A percentile compares a stretch with the other conserved stretches of the same genome.
Conservation (phyloP, 2,113 vertebrate genomes). For the Neodon shergylaensis region DNA sequence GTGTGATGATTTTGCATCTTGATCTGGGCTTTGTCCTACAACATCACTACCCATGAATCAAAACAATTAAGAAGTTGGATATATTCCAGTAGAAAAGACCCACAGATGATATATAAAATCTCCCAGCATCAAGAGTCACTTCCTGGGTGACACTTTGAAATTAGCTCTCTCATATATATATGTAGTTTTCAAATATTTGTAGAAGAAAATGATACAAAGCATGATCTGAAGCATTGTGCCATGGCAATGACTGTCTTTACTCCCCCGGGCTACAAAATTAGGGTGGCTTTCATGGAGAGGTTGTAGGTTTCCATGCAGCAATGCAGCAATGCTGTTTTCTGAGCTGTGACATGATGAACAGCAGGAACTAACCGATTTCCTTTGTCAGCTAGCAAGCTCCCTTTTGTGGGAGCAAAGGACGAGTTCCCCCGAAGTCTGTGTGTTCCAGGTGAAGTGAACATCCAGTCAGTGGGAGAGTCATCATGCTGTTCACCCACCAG, state of each 20-base stretch:
- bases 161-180: rapidly evolving
- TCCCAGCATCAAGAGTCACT: not conserved
- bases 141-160: not conserved
- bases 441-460: not conserved
- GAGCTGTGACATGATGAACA: not conserved
- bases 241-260: rapidly evolving
- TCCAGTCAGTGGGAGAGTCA: rapidly evolving
- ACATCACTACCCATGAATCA: rapidly evolving
- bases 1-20: not conserved
- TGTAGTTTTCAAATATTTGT: not conserved
- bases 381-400: not conserved
- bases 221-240: not conserved
- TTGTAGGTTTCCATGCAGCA: rapidly evolving
- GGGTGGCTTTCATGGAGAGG: not conserved
- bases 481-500: not conserved
- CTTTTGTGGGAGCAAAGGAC: not conserved
- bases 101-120: rapidly evolving
- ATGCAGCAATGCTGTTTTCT: not conserved
- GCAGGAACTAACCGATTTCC: not conserved
- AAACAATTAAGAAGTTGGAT: rapidly evolving
- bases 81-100: not conserved
- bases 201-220: not conserved
- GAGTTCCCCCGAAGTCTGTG: not conserved
- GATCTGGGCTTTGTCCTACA: rapidly evolving
- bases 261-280: rapidly evolving